Conservation (phyloP, 64 coral and sea anemone species). For the Montipora sp. region DNA sequence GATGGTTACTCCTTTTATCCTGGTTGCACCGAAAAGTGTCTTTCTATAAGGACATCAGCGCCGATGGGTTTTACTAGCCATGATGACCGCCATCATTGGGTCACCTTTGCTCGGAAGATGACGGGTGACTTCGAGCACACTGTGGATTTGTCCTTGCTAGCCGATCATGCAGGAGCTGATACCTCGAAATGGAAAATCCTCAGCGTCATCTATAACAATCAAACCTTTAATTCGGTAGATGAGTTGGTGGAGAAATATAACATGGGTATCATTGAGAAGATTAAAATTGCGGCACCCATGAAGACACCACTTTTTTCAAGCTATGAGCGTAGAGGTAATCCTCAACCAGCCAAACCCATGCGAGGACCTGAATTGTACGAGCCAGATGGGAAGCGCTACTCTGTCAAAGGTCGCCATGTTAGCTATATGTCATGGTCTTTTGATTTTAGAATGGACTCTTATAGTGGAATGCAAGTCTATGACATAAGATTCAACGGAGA, state of each 20-base stretch:
- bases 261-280: neutral
- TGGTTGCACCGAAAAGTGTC: conserved; percentile 8
- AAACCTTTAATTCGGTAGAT: conserved; percentile 42
- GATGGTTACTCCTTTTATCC: conserved; percentile 34
- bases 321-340: conserved; percentile 43
- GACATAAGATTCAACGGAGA: conserved; percentile 52
- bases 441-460: conserved; percentile 60
- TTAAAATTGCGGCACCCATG: conserved; percentile 22
- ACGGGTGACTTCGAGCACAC: neutral
- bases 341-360: conserved; percentile 45
- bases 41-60: neutral
- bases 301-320: neutral
- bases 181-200: conserved; percentile 59
- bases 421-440: conserved; percentile 72
- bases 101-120: neutral
- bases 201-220: conserved; percentile 58
- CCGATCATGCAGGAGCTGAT: conserved; percentile 35
- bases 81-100: conserved; percentile 15
- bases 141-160: conserved; percentile 13
- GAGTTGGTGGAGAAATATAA: conserved; percentile 12
- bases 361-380: conserved; percentile 57
- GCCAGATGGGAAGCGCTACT: conserved; percentile 58
- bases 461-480: conserved; percentile 50
- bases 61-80: conserved; percentile 54
- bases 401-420: conserved; percentile 40